Conservation (phyloP, 2,888 invertebrate species). For the Siphlonurus alternatus region DNA sequence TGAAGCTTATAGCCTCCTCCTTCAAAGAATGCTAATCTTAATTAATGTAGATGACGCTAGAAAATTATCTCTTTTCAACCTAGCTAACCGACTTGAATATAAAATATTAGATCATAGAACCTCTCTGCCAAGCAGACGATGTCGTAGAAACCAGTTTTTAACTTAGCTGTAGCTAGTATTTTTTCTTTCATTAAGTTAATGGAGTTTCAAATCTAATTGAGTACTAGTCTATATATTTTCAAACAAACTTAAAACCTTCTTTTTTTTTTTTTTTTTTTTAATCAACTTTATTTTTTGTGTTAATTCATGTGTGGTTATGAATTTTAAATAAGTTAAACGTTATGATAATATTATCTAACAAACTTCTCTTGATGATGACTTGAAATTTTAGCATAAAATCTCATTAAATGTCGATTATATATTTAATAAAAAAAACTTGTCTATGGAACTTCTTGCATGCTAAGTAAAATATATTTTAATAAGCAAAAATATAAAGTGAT, state of each 20-base stretch:
- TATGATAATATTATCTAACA: too few species aligned
- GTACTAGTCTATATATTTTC: background rate
- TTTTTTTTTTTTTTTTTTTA: background rate
- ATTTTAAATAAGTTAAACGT: too few species aligned
- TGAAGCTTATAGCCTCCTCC: background rate
- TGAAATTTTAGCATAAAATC: too few species aligned
- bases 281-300: background rate
- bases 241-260: background rate
- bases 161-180: too few species aligned
- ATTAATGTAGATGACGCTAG: background rate
- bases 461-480: too few species aligned
- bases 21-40: background rate
- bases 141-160: background rate
- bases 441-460: too few species aligned
- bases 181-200: background rate
- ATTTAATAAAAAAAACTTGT: too few species aligned
- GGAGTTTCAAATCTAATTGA: background rate
- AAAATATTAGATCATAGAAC: background rate
- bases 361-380: too few species aligned
- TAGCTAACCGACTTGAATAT: background rate
- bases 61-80: background rate
- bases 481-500: too few species aligned
- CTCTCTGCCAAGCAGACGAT: background rate
- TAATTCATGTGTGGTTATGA: too few species aligned
- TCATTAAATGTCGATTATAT: too few species aligned